Evolutionary conservation across 2,888 invertebrate species (phyloP), one percentile per base, ranked within the genome.

Genomic region (Diabrotica balteata): DNA sequence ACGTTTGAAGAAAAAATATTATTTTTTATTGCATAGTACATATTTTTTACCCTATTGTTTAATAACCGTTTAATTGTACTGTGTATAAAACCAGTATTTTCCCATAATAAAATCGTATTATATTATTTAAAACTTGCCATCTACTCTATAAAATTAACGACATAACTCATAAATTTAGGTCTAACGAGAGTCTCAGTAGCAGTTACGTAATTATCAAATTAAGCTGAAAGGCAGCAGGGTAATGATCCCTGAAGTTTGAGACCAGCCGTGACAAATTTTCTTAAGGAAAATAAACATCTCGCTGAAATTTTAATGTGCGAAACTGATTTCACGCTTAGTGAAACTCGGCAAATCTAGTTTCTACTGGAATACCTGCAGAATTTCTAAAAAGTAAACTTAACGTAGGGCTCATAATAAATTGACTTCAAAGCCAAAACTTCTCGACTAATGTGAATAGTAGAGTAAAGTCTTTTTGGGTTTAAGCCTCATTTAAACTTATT

Each of bases 281-380:
- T 42, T 17, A 44, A 61, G 47, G 52, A 46, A 54, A 54, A 54
- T 46, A 46, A 42, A 32, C 50, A 51, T 60, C 11, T 42, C 22
- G 8, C 22, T 53, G n/a, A 62, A 11, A 62, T 54, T 62, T 62
- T 62, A 62, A 62, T 54, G 62, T 54, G 53, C 53, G 32, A 61
- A 61, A 42, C 52, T 53, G 47, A 53, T 62, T 62, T 54, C 53
- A 62, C 45, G 53, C 62, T 53, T 17, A 54, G 32, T 51, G 51
- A 17, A 54, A 54, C 54, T 62, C 46, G 10, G 8, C 46, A 54
- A 62, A 4, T 47, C 10, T 10, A 47, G 47, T 47, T 49, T 9
- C 49, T 49, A 11, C n/a, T 49, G 7, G 10, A 11, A 10, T 49
- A 49, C 49, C 49, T 49, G 49, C 49, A 49, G 49, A 52, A 52